A percentile compares a stretch with the other conserved stretches of the same genome.
These are phyloP conservation scores for Fukomys damarensis DNA, from an alignment of 2,113 vertebrate genomes.

Conservation along the genomic window DNA sequence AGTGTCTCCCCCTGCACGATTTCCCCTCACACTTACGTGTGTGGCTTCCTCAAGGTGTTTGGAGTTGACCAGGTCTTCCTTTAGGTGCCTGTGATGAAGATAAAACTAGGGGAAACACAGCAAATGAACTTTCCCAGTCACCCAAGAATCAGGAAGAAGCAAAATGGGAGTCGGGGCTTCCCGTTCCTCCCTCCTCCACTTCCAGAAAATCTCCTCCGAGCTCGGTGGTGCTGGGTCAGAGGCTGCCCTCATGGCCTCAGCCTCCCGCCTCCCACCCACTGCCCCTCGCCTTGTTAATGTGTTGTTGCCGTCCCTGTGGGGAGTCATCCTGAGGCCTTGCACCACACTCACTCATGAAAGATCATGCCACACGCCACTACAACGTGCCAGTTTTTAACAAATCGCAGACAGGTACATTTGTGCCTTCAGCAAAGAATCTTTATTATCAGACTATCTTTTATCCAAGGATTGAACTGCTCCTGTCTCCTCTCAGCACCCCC, in stretches of 20 bases:
- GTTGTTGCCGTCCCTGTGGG: background rate
- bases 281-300: background rate
- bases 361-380: background rate
- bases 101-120: background rate
- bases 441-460: conserved; percentile 52
- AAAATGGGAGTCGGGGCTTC: background rate
- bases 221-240: background rate
- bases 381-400: background rate
- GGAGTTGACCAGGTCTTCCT: background rate
- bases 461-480: background rate
- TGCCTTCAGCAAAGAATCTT: conserved; percentile 65
- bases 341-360: background rate
- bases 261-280: background rate
- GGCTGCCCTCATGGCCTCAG: background rate
- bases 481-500: background rate
- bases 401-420: conserved; percentile 12
- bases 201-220: background rate
- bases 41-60: background rate
- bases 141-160: background rate
- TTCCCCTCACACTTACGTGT: background rate
- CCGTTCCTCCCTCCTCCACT: background rate
- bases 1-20: background rate
- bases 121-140: conserved; percentile 1
- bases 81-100: background rate
- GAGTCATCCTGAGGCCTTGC: background rate